Conservation (phyloP, 2,113 vertebrate genomes). For the Triplophysa rosa region DNA sequence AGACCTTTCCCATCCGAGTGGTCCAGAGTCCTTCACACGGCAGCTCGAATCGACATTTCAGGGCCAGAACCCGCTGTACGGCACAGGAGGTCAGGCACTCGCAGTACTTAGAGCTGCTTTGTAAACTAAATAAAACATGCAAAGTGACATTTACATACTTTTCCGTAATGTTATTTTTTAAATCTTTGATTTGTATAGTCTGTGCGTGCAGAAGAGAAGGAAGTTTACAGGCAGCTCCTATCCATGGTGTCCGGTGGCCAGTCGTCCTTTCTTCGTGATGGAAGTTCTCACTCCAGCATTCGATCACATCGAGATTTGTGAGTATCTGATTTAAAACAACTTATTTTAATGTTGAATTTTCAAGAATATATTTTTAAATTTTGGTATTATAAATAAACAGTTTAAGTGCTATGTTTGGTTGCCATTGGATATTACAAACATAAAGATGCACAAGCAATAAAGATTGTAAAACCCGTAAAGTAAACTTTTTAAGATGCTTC, state of each 20-base stretch:
- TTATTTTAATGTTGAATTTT: too few species aligned
- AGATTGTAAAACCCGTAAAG: too few species aligned
- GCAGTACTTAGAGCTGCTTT: not conserved
- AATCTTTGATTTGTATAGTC: slow-evolving; percentile 70
- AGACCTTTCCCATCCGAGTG: slow-evolving; percentile 75
- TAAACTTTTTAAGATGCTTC: not conserved
- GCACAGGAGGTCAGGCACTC: slow-evolving; percentile 71
- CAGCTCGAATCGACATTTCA: slow-evolving; percentile 55
- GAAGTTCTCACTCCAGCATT: slow-evolving; percentile 64
- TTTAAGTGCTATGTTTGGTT: too few species aligned
- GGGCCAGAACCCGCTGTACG: slow-evolving; percentile 60
- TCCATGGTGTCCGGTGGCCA: slow-evolving; percentile 84
- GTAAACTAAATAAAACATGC: not conserved
- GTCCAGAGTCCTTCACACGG: slow-evolving; percentile 70
- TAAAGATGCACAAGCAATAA: too few species aligned
- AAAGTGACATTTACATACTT: too few species aligned
- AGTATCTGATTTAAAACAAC: slow-evolving; percentile 43
- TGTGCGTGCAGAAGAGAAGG: slow-evolving; percentile 86
- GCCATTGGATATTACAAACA: too few species aligned
- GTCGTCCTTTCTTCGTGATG: slow-evolving; percentile 66
- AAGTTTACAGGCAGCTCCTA: slow-evolving; percentile 89
- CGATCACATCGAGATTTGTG: slow-evolving; percentile 79
- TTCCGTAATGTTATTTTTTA: too few species aligned
- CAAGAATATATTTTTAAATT: too few species aligned
- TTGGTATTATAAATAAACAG: too few species aligned